These are phyloP conservation scores for Eupsittula cactorum DNA, from an alignment of 2,113 vertebrate genomes.

Conservation along the genomic window DNA sequence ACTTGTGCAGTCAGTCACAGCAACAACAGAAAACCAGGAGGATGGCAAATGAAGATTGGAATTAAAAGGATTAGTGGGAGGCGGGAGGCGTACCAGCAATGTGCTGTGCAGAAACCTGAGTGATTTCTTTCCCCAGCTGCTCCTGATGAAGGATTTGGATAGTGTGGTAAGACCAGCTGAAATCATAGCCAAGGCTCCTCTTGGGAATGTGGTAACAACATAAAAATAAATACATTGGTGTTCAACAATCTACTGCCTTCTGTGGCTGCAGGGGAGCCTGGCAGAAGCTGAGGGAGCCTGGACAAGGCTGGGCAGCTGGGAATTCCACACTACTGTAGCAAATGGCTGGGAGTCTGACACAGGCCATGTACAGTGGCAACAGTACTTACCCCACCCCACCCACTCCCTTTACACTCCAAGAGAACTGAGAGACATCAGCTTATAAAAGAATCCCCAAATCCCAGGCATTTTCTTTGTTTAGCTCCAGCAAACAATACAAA, in stretches of 20 bases:
- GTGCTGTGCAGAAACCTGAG: slow-evolving; percentile 39
- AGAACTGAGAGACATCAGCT: background rate
- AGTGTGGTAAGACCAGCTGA: slow-evolving; percentile 66
- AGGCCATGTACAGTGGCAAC: background rate
- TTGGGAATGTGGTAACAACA: slow-evolving; percentile 55
- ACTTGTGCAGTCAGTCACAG: slow-evolving; percentile 66
- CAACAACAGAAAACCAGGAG: slow-evolving; percentile 32
- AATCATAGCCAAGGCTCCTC: slow-evolving; percentile 62
- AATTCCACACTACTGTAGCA: slow-evolving; percentile 29
- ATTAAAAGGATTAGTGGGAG: slow-evolving; percentile 65
- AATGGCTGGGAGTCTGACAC: background rate
- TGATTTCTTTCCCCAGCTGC: slow-evolving; percentile 74
- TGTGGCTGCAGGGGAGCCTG: background rate
- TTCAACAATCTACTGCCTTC: slow-evolving; percentile 54
- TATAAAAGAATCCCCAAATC: background rate
- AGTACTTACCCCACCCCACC: background rate
- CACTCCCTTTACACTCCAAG: background rate
- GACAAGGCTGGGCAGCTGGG: slow-evolving; percentile 64
- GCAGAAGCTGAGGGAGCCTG: slow-evolving; percentile 36
- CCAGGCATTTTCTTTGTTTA: background rate
- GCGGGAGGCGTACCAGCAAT: background rate
- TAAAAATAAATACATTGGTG: slow-evolving; percentile 65
- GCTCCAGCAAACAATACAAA: background rate
- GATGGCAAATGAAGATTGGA: slow-evolving; percentile 31
- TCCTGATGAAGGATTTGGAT: slow-evolving; percentile 66